Conservation (phyloP, 2,888 invertebrate genomes). For the Peribatodes rhomboidaria region DNA sequence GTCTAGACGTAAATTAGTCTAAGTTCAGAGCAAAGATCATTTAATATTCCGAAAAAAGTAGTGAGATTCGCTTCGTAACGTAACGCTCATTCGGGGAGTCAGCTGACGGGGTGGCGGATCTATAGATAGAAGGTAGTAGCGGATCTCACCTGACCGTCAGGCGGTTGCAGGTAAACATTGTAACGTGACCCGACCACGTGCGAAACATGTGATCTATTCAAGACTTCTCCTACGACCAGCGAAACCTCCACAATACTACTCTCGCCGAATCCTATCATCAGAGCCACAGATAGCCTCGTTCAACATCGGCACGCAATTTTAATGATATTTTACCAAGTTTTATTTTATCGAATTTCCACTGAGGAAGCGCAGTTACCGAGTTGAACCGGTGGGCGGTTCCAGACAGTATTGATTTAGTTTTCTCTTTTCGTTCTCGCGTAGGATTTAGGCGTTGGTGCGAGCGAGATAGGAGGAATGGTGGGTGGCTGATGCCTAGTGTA, state of each 20-base stretch:
- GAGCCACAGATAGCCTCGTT: conserved; percentile 49
- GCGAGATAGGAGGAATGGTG: conserved; percentile 66
- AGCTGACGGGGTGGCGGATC: conserved; percentile 49
- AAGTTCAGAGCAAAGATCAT: conserved; percentile 16
- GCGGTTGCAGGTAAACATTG: conserved; percentile 83
- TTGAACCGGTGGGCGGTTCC: conserved; percentile 82
- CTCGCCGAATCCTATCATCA: conserved; percentile 39
- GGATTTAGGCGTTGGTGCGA: conserved; percentile 61
- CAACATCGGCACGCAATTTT: conserved; percentile 71
- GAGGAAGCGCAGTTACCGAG: conserved; percentile 84
- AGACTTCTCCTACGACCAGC: conserved; percentile 38
- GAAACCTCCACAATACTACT: conserved; percentile 23
- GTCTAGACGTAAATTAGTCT: no score
- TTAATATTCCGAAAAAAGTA: conserved; percentile 40
- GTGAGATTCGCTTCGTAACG: conserved; percentile 48
- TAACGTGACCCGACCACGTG: conserved; percentile 83
- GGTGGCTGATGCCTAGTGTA: conserved; percentile 77
- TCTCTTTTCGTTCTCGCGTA: conserved; percentile 69
- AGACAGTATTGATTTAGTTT: conserved; percentile 85
- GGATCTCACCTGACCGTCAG: conserved; percentile 80
- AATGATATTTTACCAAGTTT: conserved; percentile 82
- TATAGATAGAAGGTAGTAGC: conserved; percentile 59
- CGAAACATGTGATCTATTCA: conserved; percentile 68
- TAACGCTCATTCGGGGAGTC: conserved; percentile 53
- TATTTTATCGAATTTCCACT: conserved; percentile 84